These are phyloP conservation scores for Bombyx huttoni DNA, from an alignment of 2,888 invertebrate genomes.

Conservation along the genomic window DNA sequence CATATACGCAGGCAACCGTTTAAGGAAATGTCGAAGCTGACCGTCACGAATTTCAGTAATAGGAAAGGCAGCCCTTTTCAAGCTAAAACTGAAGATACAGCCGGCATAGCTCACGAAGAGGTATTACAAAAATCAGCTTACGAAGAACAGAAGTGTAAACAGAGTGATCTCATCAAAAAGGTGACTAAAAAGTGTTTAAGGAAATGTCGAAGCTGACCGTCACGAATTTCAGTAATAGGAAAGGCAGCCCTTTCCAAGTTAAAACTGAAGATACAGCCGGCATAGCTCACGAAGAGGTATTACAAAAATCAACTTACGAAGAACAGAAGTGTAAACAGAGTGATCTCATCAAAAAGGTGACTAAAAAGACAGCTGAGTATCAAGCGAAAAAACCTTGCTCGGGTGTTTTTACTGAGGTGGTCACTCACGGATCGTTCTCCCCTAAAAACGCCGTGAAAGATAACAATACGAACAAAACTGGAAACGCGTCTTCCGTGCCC, in stretches of 20 bases:
- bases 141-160: conserved; percentile 53
- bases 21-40: conserved; percentile 46
- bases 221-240: conserved; percentile 46
- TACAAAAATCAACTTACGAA: conserved; percentile 38
- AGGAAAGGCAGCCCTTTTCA: conserved; percentile 32
- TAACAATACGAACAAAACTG: conserved; percentile 23
- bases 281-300: conserved; percentile 28
- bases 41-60: conserved; percentile 50
- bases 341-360: conserved; percentile 49
- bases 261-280: conserved; percentile 20
- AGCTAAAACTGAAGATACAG: conserved; percentile 20
- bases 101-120: conserved; percentile 28
- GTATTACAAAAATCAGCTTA: conserved; percentile 33
- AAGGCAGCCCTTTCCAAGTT: conserved; percentile 30
- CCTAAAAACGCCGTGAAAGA: conserved; percentile 36
- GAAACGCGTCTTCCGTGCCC: conserved; percentile 21
- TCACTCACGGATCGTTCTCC: conserved; percentile 58
- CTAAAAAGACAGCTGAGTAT: conserved; percentile 54
- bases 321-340: conserved; percentile 54
- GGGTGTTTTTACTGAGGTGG: conserved; percentile 60
- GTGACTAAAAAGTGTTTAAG: conserved; percentile 43
- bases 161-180: conserved; percentile 47
- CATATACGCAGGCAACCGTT: conserved; percentile 22
- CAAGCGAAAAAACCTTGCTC: conserved; percentile 52
- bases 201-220: conserved; percentile 53